Conservation (phyloP, 2,888 invertebrate species). For the Parnassius orleans region DNA sequence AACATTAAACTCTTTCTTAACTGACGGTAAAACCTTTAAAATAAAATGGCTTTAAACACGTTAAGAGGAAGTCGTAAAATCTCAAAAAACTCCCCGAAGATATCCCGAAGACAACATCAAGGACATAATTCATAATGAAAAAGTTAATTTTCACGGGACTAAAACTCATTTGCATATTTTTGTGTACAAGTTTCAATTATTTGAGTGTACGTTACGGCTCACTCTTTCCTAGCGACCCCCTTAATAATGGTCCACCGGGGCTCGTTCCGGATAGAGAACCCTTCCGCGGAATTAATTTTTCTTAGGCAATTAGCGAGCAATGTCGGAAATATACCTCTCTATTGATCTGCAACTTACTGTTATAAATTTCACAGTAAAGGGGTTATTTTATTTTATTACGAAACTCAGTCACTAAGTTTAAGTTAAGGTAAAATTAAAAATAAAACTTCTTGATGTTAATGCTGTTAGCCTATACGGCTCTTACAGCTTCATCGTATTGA, state of each 20-base stretch:
- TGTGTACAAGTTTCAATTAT: constrained; percentile 70
- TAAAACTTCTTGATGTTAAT: too few relatives aligned
- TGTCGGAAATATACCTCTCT: constrained; percentile 52
- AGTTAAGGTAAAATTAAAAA: too few relatives aligned
- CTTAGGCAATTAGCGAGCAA: constrained; percentile 72
- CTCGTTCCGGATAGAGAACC: constrained; percentile 62
- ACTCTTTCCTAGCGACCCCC: constrained; percentile 54
- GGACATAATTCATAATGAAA: constrained; percentile 80
- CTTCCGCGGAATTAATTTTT: constrained; percentile 77
- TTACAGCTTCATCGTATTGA: too few relatives aligned
- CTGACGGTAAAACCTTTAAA: constrained; percentile 40
- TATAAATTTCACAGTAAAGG: constrained; percentile 25
- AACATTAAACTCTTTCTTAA: constrained; percentile 50
- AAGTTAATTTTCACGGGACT: constrained; percentile 75
- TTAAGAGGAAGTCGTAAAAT: constrained; percentile 58
- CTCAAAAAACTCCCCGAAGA: constrained; percentile 76
- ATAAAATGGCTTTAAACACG: constrained; percentile 46
- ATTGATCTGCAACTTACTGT: constrained; percentile 51
- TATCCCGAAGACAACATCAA: constrained; percentile 65
- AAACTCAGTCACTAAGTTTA: background rate
- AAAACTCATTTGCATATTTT: constrained; percentile 77
- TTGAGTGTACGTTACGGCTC: constrained; percentile 58
- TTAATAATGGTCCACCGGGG: constrained; percentile 62
- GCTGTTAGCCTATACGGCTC: too few relatives aligned
- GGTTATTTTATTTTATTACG: background rate